A percentile compares a stretch with the other conserved stretches of the same genome.
phyloP scores from a whole-genome alignment of 2,113 vertebrate species.

The Casuarius casuarius region DNA sequence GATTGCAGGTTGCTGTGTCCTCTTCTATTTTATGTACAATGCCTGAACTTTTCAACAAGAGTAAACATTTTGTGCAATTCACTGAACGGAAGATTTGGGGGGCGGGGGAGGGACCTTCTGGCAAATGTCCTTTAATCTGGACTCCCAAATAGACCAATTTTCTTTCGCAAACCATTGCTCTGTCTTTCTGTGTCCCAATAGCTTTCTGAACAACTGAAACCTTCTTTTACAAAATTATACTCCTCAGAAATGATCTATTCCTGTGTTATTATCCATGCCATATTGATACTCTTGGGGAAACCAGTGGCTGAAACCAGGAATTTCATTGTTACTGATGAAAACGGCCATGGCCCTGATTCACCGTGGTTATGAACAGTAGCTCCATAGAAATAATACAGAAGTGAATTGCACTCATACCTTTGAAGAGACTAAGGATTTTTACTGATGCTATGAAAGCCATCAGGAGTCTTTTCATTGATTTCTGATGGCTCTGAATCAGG shows the following conservation, averaged over 20 bases:
- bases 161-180: background rate
- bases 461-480: background rate
- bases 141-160: background rate
- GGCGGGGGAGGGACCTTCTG: background rate
- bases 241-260: too few relatives aligned
- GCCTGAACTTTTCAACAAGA: background rate
- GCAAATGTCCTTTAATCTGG: background rate
- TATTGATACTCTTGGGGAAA: background rate
- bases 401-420: background rate
- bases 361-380: background rate
- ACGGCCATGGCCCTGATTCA: background rate
- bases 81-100: too few relatives aligned
- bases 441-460: background rate
- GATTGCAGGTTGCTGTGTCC: background rate
- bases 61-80: too few relatives aligned
- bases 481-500: background rate
- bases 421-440: background rate
- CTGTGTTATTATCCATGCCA: too few relatives aligned
- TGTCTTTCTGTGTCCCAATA: background rate
- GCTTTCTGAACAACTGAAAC: background rate
- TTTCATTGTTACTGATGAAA: background rate
- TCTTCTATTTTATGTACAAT: background rate
- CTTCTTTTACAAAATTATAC: background rate
- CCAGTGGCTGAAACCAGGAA: background rate
- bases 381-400: background rate